Conservation (phyloP, 2,797 vertebrate species). For the Agapornis canus region DNA sequence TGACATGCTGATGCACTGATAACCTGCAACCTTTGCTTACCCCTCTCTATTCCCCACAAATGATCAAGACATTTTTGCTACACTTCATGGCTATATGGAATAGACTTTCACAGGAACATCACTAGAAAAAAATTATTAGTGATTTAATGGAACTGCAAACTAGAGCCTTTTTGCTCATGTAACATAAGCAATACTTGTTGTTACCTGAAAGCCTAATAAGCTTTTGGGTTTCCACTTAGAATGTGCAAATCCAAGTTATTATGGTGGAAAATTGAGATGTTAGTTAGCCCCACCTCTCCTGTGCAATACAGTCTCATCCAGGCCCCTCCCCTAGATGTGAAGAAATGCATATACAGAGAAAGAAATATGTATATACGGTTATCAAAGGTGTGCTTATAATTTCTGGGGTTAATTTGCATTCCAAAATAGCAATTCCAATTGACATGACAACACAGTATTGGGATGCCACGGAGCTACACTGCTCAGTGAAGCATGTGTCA, state of each 20-base stretch:
- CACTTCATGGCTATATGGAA: not conserved
- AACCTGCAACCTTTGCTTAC: not conserved
- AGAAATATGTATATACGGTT: not conserved
- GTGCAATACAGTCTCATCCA: not conserved
- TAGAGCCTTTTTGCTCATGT: not conserved
- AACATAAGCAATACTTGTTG: not conserved
- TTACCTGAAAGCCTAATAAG: not conserved
- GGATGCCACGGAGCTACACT: not conserved
- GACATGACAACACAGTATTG: not conserved
- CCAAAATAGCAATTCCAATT: not conserved
- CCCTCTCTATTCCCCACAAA: not conserved
- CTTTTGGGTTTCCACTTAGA: not conserved
- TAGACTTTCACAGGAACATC: not conserved
- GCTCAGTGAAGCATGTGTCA: constrained; percentile 17
- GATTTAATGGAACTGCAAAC: not conserved
- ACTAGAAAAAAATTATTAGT: not conserved
- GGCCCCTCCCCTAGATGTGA: not conserved
- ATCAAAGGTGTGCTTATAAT: not conserved
- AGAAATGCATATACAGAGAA: not conserved
- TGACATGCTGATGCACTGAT: not conserved
- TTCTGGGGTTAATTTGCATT: constrained; percentile 30
- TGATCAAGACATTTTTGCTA: not conserved
- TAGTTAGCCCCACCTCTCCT: not conserved
- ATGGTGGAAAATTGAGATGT: not conserved
- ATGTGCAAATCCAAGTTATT: not conserved